Percentiles rank a stretch among this genome's conserved stretches.
These are phyloP conservation scores for Nemurella pictetii DNA, from an alignment of 2,888 invertebrate species.

Conservation along the genomic window DNA sequence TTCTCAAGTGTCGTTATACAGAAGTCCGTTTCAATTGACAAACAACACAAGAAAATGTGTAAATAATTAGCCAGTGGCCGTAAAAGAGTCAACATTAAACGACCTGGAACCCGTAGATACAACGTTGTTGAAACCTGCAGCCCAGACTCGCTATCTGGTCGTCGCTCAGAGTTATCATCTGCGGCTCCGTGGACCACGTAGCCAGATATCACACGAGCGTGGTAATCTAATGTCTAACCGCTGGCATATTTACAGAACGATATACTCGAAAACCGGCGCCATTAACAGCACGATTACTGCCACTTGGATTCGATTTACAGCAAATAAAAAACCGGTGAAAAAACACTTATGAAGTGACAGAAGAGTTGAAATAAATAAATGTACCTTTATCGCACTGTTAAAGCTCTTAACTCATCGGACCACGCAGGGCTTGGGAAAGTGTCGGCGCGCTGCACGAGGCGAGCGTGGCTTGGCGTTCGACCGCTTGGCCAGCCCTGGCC, in stretches of 20 bases:
- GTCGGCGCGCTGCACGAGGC: background rate
- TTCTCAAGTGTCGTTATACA: background rate
- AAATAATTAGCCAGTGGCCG: background rate
- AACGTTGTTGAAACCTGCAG: too few species aligned
- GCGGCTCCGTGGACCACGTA: too few species aligned
- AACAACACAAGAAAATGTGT: background rate
- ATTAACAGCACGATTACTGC: conserved; percentile 24
- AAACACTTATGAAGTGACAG: conserved; percentile 27
- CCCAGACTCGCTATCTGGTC: too few species aligned
- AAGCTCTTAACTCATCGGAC: conserved; percentile 30
- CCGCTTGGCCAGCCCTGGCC: background rate
- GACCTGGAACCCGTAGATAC: too few species aligned
- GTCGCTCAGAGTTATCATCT: too few species aligned
- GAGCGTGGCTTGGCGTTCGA: background rate
- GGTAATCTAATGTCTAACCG: background rate
- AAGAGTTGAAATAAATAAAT: conserved; percentile 22
- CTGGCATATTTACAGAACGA: background rate
- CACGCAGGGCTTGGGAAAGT: background rate
- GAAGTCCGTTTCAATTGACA: background rate
- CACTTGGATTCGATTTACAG: conserved; percentile 11
- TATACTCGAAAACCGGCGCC: conserved; percentile 9
- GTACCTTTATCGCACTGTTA: conserved; percentile 16
- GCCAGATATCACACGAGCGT: background rate
- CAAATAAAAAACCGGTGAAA: conserved; percentile 27
- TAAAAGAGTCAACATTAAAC: background rate